These are phyloP conservation scores for Carassius gibelio DNA, from an alignment of 2,113 vertebrate genomes.

Conservation along the genomic window DNA sequence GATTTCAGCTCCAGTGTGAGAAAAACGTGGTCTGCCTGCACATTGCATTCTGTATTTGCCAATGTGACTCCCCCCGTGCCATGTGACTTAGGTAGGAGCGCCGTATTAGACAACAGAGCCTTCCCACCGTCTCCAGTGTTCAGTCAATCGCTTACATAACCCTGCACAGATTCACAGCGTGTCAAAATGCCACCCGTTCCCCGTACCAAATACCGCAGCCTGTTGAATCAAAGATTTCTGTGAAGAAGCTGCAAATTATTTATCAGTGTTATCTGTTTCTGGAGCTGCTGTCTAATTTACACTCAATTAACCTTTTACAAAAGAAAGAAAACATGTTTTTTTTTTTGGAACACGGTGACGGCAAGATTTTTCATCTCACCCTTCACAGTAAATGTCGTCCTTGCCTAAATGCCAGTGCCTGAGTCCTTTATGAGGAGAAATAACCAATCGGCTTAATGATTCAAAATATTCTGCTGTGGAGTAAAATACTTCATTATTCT, in stretches of 20 bases:
- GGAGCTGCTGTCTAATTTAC: background rate
- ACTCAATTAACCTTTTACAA: slow-evolving; percentile 4
- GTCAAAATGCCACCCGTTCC: background rate
- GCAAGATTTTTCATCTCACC: background rate
- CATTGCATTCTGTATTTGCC: slow-evolving; percentile 9
- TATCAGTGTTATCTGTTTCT: slow-evolving; percentile 3
- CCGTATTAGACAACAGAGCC: slow-evolving; percentile 5
- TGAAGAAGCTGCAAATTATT: background rate
- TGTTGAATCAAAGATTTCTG: background rate
- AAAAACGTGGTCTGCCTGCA: slow-evolving; percentile 27
- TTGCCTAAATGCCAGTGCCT: background rate
- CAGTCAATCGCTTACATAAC: background rate
- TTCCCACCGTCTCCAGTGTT: background rate
- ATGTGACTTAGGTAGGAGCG: slow-evolving; percentile 16
- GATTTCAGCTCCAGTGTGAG: background rate
- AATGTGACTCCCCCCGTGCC: slow-evolving; percentile 17
- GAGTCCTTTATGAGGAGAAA: background rate
- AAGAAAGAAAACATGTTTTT: background rate
- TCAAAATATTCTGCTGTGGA: background rate
- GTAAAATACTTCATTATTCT: background rate
- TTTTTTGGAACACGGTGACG: background rate
- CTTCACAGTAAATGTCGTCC: background rate
- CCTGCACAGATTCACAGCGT: background rate
- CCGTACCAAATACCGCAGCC: background rate
- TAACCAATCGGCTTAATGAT: background rate